Evolutionary conservation across 2,113 vertebrate genomes (phyloP), one percentile per base, ranked within the genome.

Genomic region (Austrofundulus limnaeus): DNA sequence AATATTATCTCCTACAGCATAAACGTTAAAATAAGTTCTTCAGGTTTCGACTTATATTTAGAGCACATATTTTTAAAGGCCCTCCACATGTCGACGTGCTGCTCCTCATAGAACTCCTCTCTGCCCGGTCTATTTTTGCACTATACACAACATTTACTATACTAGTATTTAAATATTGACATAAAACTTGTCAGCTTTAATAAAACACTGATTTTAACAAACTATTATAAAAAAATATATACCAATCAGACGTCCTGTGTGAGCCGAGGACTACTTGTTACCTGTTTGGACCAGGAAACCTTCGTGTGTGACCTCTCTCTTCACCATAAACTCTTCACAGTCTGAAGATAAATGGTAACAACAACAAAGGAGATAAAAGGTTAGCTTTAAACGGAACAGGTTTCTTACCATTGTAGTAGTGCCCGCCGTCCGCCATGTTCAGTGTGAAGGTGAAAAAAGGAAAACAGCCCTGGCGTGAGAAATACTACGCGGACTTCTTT

Each of bases 361-460:
- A 37, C 10, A 39, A 23, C 55, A 78, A 11, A 72, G 19, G n/a
- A 63, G 1, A 54, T 25, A 48, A 66, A 0, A 81, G 50, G 23
- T 66, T 50, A 61, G 39, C 16, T 34, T 6, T 23, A 16, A 2
- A 31, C 19, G 8, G 20, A 54, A 38, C 58, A 39, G 17, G 11
- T 41, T 38, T 45, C 87, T 89, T 74, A 91, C 91, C 89, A 54
- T 83, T 90, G 82, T 91, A 90, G 72, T 87, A 90, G 52, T 86
- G 80, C 9, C 85, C 85, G 78, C 88, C 74, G 17, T 92, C 91
- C 86, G 87, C 87, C 86, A 90, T 91, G 23, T 89, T 90, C 51
- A 64, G 53, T 34, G 66, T 81, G 11, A 11, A 38, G 38, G 12
- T 14, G 47, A 31, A 17, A 13, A 34, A 28, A 16, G n/a, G 59